These are phyloP conservation scores for Propithecus deckenii DNA, from an alignment of 2,797 vertebrate species.

Conservation along the genomic window DNA sequence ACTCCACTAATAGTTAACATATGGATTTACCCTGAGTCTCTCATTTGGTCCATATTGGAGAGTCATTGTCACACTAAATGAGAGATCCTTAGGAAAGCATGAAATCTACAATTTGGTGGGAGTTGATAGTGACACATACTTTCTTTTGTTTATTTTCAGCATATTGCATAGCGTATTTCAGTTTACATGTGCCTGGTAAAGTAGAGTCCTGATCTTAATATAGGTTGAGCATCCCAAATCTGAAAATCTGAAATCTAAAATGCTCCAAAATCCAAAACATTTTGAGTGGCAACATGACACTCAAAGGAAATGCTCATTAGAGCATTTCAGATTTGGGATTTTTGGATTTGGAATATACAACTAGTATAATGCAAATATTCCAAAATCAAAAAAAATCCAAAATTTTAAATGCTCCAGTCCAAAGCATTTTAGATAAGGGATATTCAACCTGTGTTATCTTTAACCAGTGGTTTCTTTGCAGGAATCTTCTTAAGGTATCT, in stretches of 20 bases:
- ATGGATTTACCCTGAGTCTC: not conserved
- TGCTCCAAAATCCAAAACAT: not conserved
- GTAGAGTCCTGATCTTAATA: not conserved
- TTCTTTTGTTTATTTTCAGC: constrained; percentile 13
- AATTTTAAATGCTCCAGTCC: not conserved
- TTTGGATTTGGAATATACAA: not conserved
- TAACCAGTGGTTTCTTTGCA: constrained; percentile 15
- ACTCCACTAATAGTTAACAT: not conserved
- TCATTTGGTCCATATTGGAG: not conserved
- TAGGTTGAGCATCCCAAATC: not conserved
- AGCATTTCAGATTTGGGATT: not conserved
- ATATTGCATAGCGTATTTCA: not conserved
- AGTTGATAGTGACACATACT: not conserved
- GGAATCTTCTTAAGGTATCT: constrained; percentile 39
- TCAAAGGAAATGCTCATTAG: not conserved
- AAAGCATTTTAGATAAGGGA: not conserved
- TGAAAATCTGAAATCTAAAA: not conserved
- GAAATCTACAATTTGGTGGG: not conserved
- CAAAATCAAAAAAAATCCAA: not conserved
- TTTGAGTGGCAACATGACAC: not conserved
- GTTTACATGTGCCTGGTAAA: not conserved
- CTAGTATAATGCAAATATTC: not conserved
- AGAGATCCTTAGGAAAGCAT: not conserved
- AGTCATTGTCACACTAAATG: not conserved
- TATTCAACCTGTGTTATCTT: not conserved